Evolutionary conservation across 2,797 vertebrate genomes (phyloP), one percentile per base, ranked within the genome.

Genomic region (Jordanella pulchra): DNA sequence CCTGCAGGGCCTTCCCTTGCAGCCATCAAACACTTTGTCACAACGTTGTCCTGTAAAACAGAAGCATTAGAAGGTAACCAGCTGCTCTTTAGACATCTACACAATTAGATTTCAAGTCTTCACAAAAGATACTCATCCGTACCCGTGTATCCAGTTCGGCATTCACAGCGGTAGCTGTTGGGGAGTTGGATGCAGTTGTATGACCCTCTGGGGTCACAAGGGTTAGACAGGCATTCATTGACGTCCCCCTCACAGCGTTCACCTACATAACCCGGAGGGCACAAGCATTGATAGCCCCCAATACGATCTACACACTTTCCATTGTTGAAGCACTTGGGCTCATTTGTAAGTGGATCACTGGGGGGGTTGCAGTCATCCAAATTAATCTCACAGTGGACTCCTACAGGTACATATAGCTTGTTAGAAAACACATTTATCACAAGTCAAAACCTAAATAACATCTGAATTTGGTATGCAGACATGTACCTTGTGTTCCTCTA

Each of bases 211-310:
- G 94, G 88, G 3, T 99, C 97, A 7, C 98, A 99, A 25, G 98
- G 98, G 90, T 98, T 97, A 32, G 98, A 99, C 82, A 99, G 91
- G 82, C 98, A 99, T 92, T 99, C 97, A 0, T 99, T 99, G 81
- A 99, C 97, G 0, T 99, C 98, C 0, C 98, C 98, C 85, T 99
- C 97, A 7, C 98, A 99, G 79, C 97, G 97, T 83, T 99, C 97
- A 0, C 98, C 98, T 3, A 99, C 98, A 1, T 99, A 99, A 80
- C 98, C 98, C 0, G 96, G 84, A 0, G 93, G 95, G 82, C 98
- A 99, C 89, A 93, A 80, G 68, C 98, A 99, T 88, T 95, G 96
- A 90, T 99, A 99, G 81, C 98, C 96, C 0, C 98, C 98, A 25
- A 99, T 95, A 39, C 96, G 95, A 90, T 99, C 98, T 74, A 97